Evolutionary conservation across 2,888 invertebrate genomes (phyloP).

Genomic region (Eilema griseolum): DNA sequence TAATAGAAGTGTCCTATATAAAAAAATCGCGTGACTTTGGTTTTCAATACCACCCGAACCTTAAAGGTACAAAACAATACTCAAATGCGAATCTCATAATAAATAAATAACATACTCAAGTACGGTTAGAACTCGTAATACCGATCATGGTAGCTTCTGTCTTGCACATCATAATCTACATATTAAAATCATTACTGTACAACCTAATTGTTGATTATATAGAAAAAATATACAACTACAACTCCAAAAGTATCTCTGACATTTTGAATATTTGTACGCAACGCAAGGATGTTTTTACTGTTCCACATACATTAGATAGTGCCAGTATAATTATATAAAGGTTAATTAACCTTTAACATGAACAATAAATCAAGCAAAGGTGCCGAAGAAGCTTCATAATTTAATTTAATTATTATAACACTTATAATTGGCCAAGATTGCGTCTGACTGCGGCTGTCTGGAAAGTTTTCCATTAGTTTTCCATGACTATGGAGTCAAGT

Average conservation of each 20-base stretch:
- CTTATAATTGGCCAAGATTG: not conserved
- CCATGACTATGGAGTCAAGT: too few relatives aligned
- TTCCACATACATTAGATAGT: slow-evolving; percentile 1
- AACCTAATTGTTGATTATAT: not conserved
- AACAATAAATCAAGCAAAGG: not conserved
- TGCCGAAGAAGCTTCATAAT: not conserved
- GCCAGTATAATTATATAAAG: too few relatives aligned
- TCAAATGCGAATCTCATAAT: too few relatives aligned
- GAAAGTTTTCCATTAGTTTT: too few relatives aligned
- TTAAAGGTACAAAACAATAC: not conserved
- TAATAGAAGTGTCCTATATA: too few relatives aligned
- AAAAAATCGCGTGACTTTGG: not conserved
- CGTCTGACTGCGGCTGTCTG: too few relatives aligned
- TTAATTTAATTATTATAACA: not conserved
- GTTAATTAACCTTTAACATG: not conserved
- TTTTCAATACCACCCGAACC: not conserved
- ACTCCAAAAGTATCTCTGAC: not conserved
- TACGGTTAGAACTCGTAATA: not conserved
- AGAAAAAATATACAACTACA: not conserved
- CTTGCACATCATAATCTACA: not conserved
- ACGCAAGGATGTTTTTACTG: not conserved
- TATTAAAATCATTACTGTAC: not conserved
- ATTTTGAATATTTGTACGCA: not conserved
- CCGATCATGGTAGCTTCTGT: not conserved
- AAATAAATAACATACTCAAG: not conserved